Conservation (phyloP, 2,888 invertebrate species). For the Hydrotaea cyrtoneurina region DNA sequence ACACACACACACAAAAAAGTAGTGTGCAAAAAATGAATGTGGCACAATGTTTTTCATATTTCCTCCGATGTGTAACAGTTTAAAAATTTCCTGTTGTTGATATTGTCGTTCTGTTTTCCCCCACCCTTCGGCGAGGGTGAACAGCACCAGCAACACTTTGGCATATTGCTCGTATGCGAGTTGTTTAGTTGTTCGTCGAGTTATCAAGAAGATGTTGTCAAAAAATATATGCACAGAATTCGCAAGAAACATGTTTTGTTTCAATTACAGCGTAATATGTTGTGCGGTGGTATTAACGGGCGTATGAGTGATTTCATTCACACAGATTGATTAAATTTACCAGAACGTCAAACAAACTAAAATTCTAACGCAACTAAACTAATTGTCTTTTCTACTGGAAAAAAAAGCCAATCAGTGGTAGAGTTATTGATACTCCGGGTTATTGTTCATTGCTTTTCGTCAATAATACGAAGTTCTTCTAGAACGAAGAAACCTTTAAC, state of each 20-base stretch:
- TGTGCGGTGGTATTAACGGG: background rate
- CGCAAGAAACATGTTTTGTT: background rate
- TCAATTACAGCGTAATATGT: background rate
- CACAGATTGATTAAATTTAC: no score
- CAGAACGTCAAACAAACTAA: no score
- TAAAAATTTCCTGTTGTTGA: conserved; percentile 54
- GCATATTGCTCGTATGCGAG: conserved; percentile 47
- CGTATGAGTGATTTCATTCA: conserved; percentile 46
- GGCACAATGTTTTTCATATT: conserved; percentile 50
- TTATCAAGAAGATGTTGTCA: conserved; percentile 43
- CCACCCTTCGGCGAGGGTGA: background rate
- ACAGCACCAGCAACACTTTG: conserved; percentile 47
- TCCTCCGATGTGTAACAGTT: conserved; percentile 62
- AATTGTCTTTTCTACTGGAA: no score
- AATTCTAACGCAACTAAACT: no score
- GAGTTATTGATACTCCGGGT: no score
- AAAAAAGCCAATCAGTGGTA: no score
- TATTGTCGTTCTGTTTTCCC: conserved; percentile 34
- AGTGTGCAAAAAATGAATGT: conserved; percentile 13
- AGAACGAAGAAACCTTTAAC: no score
- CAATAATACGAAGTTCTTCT: no score
- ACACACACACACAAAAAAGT: background rate
- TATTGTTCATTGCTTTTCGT: no score
- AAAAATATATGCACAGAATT: background rate
- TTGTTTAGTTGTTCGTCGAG: conserved; percentile 37